These are phyloP conservation scores for Lepidocolaptes lacrymiger DNA, from an alignment of 2,797 vertebrate genomes.

Conservation along the genomic window DNA sequence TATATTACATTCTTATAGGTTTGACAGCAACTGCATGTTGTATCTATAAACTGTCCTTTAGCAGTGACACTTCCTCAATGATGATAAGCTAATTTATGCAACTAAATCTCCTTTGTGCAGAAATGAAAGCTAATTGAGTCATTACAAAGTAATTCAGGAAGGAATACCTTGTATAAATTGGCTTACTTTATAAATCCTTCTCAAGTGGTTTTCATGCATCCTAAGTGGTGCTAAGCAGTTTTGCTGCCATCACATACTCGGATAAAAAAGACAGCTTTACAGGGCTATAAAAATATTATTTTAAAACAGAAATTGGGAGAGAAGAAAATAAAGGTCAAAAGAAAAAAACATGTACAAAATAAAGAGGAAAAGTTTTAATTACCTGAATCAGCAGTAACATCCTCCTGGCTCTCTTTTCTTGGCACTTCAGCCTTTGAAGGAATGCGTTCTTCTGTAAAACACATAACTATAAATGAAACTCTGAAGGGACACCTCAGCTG, in stretches of 20 bases:
- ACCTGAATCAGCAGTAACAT: constrained; percentile 64
- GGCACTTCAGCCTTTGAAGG: constrained; percentile 39
- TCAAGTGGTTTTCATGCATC: constrained; percentile 86
- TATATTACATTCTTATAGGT: constrained; percentile 93
- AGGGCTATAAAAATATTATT: constrained; percentile 55
- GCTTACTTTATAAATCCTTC: constrained; percentile 98
- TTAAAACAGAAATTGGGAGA: constrained; percentile 12
- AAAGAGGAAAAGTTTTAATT: constrained; percentile 32
- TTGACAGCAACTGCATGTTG: constrained; percentile 99
- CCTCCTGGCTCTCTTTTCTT: constrained; percentile 72
- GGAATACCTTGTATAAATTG: constrained; percentile 98
- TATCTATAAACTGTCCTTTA: constrained; percentile 99
- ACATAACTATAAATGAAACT: constrained; percentile 29
- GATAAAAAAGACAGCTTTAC: constrained; percentile 51
- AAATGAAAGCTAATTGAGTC: constrained; percentile 99
- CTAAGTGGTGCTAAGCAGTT: constrained; percentile 82
- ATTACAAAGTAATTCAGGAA: constrained; percentile 98
- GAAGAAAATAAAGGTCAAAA: constrained; percentile 21
- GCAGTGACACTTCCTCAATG: constrained; percentile 99
- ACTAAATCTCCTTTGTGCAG: constrained; percentile 98
- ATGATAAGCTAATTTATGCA: constrained; percentile 98
- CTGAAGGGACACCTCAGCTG: neutral
- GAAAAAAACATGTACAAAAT: neutral
- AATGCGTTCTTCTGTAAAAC: constrained; percentile 74
- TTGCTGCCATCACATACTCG: constrained; percentile 60